phyloP scores from a whole-genome alignment of 2,888 invertebrate species.

The Rotaria sp. region DNA sequence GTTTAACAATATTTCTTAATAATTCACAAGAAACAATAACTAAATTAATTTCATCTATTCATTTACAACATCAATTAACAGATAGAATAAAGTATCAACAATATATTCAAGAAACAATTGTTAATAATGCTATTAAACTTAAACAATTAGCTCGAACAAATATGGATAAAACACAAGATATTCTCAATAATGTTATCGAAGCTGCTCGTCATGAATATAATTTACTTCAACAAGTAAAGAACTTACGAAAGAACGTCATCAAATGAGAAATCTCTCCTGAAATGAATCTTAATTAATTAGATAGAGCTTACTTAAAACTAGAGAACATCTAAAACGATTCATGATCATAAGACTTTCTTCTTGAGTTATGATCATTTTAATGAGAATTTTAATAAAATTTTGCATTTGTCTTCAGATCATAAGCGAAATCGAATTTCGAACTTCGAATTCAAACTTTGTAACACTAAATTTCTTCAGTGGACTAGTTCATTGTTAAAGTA shows the following conservation, averaged over 20 bases:
- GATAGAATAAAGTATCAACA: neutral
- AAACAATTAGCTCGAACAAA: neutral
- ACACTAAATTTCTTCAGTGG: too few species aligned
- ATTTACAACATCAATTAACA: neutral
- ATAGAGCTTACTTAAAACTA: too few species aligned
- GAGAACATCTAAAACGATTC: too few species aligned
- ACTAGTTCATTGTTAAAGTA: too few species aligned
- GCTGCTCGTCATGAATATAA: constrained; percentile 16
- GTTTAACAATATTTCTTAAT: neutral
- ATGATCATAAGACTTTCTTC: neutral
- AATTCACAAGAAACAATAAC: neutral
- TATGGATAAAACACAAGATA: constrained; percentile 26
- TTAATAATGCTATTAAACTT: neutral
- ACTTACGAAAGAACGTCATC: too few species aligned
- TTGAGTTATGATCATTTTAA: too few species aligned
- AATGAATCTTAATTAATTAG: too few species aligned
- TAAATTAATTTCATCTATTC: neutral
- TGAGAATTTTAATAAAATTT: too few species aligned
- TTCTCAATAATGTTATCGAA: neutral
- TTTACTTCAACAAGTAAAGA: constrained; percentile 8
- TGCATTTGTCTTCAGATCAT: too few species aligned
- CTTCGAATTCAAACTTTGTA: too few species aligned
- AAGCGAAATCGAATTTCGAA: too few species aligned
- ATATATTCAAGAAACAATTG: neutral
- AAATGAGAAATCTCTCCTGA: too few species aligned